Base-by-base conservation (phyloP, 2,797 vertebrate species). In the Selene dorsalis region DNA sequence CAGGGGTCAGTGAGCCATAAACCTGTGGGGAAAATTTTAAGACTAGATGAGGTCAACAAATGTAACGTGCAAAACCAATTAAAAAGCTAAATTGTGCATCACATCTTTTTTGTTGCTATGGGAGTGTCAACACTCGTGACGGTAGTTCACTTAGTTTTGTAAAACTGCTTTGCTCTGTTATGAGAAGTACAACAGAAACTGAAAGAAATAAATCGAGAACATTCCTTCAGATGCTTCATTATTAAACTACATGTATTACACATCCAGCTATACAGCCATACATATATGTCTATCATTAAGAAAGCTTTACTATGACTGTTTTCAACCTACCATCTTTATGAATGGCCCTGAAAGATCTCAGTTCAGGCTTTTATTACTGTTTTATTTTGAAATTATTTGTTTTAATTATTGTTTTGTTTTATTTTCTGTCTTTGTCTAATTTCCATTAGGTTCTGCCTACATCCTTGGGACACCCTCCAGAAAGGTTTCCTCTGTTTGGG, bases 51-150 rank as follows among this genome's bases (percentile, higher is more conserved):
- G 26, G 73, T 47, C 48, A 76, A 59, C 38, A 68, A 47, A 69
- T 58, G 5, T 1, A 28, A 7, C 63, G 64, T 38, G 6, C 3
- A 20, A 77, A 52, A 59, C 13, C 17, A 17, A 62, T 84, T 61
- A 52, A 68, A 77, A 41, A 85, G 57, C 66, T 48, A 43, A 57
- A 50, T 59, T 30, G 7, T 60, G 38, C n/a, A 6, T 53, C 66
- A 57, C 43, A 61, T 61, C 47, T 69, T 12, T 64, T 61, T 67
- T 66, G 73, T 62, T 30, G 1, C 55, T 75, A 79, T 66, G 57
- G 67, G 50, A 12, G 39, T 62, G 64, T 79, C 52, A 45, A 64
- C 65, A 73, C 35, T 76, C 39, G 58, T 20, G 60, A 69, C 61
- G 74, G 4, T 22, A 32, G 13, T 20, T 32, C 6, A n/a, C 12